Percentiles rank a stretch among this genome's conserved stretches.
Conservation (phyloP, 2,888 invertebrate species). For the Agrotis ipsilon region DNA sequence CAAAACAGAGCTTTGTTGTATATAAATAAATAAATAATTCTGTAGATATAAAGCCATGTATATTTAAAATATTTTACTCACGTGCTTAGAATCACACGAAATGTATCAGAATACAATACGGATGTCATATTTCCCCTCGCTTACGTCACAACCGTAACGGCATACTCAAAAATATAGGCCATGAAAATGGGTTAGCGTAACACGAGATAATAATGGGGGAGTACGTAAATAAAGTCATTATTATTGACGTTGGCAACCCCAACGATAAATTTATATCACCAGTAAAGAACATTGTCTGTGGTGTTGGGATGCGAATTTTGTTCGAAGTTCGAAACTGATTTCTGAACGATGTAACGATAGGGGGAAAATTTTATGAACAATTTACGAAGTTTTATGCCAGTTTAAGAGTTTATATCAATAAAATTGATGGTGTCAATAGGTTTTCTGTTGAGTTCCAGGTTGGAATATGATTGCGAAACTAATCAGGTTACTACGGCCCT, state of each 20-base stretch:
- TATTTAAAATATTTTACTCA: neutral
- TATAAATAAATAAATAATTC: too few relatives aligned
- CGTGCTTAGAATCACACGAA: neutral
- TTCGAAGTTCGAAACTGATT: slow-evolving; percentile 35
- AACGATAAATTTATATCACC: slow-evolving; percentile 42
- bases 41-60: too few relatives aligned
- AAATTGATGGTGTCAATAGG: neutral
- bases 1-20: too few relatives aligned
- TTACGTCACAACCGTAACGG: slow-evolving; percentile 42
- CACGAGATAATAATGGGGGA: slow-evolving; percentile 53
- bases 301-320: slow-evolving; percentile 34
- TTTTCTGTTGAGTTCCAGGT: neutral
- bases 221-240: slow-evolving; percentile 61
- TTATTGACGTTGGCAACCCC: slow-evolving; percentile 44
- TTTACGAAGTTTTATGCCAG: slow-evolving; percentile 22
- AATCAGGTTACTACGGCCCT: too few relatives aligned
- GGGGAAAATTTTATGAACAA: slow-evolving; percentile 16
- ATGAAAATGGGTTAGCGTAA: slow-evolving; percentile 60
- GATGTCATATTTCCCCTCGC: slow-evolving; percentile 16
- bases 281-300: slow-evolving; percentile 39
- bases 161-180: slow-evolving; percentile 54
- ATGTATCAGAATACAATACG: slow-evolving; percentile 22
- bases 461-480: neutral
- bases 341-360: slow-evolving; percentile 27
- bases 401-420: slow-evolving; percentile 32